A percentile compares a stretch with the other conserved stretches of the same genome.
Evolutionary conservation across 2,888 invertebrate genomes (phyloP).

Genomic region (Flexamia atlantica): DNA sequence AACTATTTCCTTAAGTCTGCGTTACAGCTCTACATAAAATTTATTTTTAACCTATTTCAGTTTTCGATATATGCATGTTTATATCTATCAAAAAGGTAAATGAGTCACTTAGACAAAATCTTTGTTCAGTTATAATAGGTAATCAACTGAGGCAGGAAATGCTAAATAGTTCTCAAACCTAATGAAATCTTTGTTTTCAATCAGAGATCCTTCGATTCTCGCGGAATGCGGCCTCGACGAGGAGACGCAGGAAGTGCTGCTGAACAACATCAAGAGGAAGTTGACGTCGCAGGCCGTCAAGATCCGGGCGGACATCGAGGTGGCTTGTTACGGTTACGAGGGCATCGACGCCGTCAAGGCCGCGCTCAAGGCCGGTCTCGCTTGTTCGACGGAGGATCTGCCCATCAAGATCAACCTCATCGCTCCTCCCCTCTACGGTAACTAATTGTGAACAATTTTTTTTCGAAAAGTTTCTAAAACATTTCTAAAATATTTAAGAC

Average conservation of each 20-base stretch:
- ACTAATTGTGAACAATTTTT: conserved; percentile 68
- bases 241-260: conserved; percentile 92
- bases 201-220: conserved; percentile 94
- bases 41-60: too few species aligned
- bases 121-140: too few species aligned
- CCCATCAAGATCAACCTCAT: conserved; percentile 99
- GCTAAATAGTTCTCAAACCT: too few species aligned
- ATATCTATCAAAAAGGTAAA: too few species aligned
- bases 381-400: conserved; percentile 93
- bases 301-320: conserved; percentile 95
- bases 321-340: conserved; percentile 97
- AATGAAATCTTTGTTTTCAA: too few species aligned
- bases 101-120: too few species aligned
- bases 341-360: conserved; percentile 99
- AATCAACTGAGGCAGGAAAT: too few species aligned
- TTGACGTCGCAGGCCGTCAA: conserved; percentile 98
- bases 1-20: too few species aligned
- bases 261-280: conserved; percentile 97
- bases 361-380: conserved; percentile 93
- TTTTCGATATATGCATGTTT: too few species aligned
- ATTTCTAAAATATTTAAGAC: too few species aligned
- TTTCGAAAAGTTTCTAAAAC: too few species aligned
- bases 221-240: conserved; percentile 98
- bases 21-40: too few species aligned
- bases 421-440: conserved; percentile 97